These are phyloP conservation scores for Ceratoteleas bidentatus DNA, from an alignment of 1,140 invertebrate species.

Conservation along the genomic window DNA sequence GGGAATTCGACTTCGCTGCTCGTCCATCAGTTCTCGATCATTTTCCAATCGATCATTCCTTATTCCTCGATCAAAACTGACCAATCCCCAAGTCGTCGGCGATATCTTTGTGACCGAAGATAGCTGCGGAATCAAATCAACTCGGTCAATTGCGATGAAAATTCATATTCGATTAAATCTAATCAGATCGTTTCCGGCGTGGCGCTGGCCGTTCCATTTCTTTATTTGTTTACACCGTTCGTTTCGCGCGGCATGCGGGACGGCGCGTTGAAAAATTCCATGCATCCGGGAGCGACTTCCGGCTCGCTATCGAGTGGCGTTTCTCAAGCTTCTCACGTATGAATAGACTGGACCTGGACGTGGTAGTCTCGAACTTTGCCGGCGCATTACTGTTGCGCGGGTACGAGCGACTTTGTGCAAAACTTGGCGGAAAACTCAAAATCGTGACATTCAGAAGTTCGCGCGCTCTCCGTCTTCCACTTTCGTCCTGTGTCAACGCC, in stretches of 20 bases:
- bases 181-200: neutral
- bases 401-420: slow-evolving; percentile 33
- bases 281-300: slow-evolving; percentile 60
- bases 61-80: neutral
- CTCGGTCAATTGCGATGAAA: neutral
- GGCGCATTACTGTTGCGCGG: slow-evolving; percentile 44
- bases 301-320: slow-evolving; percentile 53
- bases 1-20: neutral
- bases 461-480: slow-evolving; percentile 3
- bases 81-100: neutral
- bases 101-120: neutral
- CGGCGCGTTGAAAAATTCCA: slow-evolving; percentile 60
- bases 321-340: slow-evolving; percentile 65
- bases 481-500: slow-evolving; percentile 22
- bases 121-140: neutral
- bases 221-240: slow-evolving; percentile 30
- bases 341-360: slow-evolving; percentile 60
- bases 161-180: slow-evolving; percentile 6
- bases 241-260: slow-evolving; percentile 8
- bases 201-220: slow-evolving; percentile 9
- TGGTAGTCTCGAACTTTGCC: slow-evolving; percentile 49
- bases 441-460: slow-evolving; percentile 56
- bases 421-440: slow-evolving; percentile 59
- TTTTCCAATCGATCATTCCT: neutral
- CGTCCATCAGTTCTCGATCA: neutral